Base-by-base conservation (phyloP, 2,888 invertebrate species). In the Drosophila robusta region DNA sequence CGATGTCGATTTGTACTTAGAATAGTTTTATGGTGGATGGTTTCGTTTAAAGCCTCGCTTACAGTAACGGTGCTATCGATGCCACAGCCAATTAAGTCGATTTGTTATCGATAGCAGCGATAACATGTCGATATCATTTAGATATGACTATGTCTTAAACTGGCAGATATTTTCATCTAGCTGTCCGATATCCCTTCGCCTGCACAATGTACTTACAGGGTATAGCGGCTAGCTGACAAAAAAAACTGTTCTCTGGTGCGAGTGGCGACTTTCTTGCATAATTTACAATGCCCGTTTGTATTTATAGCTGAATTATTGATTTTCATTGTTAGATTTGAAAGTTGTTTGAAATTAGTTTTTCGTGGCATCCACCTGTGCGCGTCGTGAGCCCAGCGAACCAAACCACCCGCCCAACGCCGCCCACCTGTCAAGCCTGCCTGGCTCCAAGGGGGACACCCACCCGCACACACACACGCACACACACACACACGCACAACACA, bases 251-350 rank as follows among this genome's bases (percentile, higher is more conserved):
- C 36, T 41, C 5, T 55, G 69, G 36, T 50, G 61, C 41, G 61
- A 55, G n/a, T 8, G 57, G 51, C 36, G 50, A 61, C 14, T 39
- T 66, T 32, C 65, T 58, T 77, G 81, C 70, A 75, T 80, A 64
- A 72, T 72, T 85, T 69, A 78, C 38, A 68, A 46, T 55, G 54
- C 32, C 39, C 45, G 44, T 46, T 62, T 46, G 67, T 81, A 86
- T 83, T 79, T 81, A 71, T 87, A 69, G 74, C 56, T 80, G 49
- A 71, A 76, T 65, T 87, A 81, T 87, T 83, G 81, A 81, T 81
- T 87, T 87, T 74, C 29, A 60, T 70, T 70, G 65, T 73, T 67
- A 63, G 58, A 70, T 66, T 86, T 47, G 50, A 76, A 67, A 76
- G 49, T 71, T 67, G 45, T 67, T 72, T 55, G 46, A 65, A 79